These are phyloP conservation scores for Arizona elegans DNA, from an alignment of 2,113 vertebrate genomes.

Conservation along the genomic window DNA sequence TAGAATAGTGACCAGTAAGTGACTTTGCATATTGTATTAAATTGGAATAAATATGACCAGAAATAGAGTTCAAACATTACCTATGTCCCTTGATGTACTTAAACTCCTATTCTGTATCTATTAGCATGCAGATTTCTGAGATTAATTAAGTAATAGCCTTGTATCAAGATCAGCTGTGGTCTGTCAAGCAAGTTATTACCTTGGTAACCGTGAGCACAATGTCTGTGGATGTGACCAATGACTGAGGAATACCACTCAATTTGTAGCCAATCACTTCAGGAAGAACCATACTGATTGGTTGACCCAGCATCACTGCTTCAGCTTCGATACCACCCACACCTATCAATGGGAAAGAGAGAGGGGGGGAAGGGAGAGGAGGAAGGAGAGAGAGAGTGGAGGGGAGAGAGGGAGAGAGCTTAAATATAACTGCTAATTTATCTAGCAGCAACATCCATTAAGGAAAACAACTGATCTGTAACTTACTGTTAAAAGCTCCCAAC, in stretches of 20 bases:
- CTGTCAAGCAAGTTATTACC: constrained; percentile 65
- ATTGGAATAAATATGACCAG: neutral
- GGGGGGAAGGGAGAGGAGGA: neutral
- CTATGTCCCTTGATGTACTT: neutral
- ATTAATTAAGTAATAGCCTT: neutral
- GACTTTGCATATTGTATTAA: neutral
- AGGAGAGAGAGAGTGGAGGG: neutral
- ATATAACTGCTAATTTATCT: neutral
- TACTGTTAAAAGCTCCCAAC: no score
- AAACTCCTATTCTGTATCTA: neutral
- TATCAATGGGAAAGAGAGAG: constrained; percentile 37
- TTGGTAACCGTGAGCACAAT: constrained; percentile 97
- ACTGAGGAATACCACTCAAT: constrained; percentile 78
- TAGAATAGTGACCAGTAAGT: neutral
- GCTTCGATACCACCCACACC: constrained; percentile 98
- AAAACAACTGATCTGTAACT: neutral
- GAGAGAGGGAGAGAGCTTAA: neutral
- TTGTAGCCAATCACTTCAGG: constrained; percentile 94
- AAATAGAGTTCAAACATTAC: neutral
- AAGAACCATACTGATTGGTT: constrained; percentile 97
- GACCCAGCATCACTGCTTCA: constrained; percentile 98
- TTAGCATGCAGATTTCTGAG: neutral
- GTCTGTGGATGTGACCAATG: constrained; percentile 92
- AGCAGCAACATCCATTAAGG: neutral
- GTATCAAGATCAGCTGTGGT: neutral